Conservation (phyloP, 1,140 invertebrate species). For the Rhopalosiphum maidis region DNA sequence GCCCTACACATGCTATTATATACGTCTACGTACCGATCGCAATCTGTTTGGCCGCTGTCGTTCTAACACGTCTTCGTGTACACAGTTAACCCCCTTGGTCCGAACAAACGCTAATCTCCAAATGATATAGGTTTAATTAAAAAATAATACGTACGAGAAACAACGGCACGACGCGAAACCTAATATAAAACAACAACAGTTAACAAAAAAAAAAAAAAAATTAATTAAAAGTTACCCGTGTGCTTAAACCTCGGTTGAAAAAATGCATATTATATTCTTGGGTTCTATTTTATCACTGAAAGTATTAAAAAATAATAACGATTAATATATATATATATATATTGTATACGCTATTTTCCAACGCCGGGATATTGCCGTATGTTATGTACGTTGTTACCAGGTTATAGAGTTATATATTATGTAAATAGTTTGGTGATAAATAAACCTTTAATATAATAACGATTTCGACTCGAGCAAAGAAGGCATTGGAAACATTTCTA, state of each 20-base stretch:
- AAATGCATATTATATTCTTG: neutral
- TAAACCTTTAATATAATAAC: neutral
- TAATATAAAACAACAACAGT: conserved; percentile 25
- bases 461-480: neutral
- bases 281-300: neutral
- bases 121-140: conserved; percentile 52
- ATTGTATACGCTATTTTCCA: neutral
- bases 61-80: conserved; percentile 30
- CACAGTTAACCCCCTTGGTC: neutral
- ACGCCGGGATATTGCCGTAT: neutral
- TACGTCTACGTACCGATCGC: neutral
- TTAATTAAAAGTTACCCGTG: conserved; percentile 47
- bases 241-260: neutral
- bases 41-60: neutral
- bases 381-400: neutral
- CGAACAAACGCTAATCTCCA: conserved; percentile 5
- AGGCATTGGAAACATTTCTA: neutral
- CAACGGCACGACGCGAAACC: neutral
- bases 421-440: too few species aligned
- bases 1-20: neutral
- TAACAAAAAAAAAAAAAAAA: conserved; percentile 30
- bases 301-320: conserved; percentile 28
- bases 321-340: neutral
- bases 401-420: neutral
- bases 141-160: conserved; percentile 49